Percentiles rank a stretch among this genome's conserved stretches.
These are phyloP conservation scores for Phaonia tiefii DNA, from an alignment of 2,888 invertebrate species.

Conservation along the genomic window DNA sequence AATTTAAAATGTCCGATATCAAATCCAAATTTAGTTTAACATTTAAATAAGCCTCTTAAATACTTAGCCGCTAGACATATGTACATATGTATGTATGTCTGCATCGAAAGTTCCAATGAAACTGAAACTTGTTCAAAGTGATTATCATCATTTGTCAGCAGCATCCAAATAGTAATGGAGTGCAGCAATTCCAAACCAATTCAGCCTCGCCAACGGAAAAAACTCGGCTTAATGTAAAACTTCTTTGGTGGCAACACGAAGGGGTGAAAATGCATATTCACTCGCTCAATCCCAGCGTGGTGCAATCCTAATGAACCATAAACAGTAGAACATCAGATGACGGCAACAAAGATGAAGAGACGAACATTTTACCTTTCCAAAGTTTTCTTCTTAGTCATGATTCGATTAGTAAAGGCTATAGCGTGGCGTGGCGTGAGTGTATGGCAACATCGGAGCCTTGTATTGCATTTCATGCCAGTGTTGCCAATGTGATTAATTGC, in stretches of 20 bases:
- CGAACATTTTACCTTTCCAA: too few species aligned
- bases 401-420: not conserved
- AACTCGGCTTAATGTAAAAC: slow-evolving; percentile 41
- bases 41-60: slow-evolving; percentile 63
- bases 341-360: not conserved
- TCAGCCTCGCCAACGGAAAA: slow-evolving; percentile 45
- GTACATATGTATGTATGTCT: not conserved
- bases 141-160: slow-evolving; percentile 63
- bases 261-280: slow-evolving; percentile 56
- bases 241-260: slow-evolving; percentile 20
- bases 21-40: slow-evolving; percentile 31
- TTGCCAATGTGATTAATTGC: slow-evolving; percentile 55
- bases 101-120: slow-evolving; percentile 4
- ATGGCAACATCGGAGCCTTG: not conserved
- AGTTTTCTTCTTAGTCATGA: not conserved
- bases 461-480: slow-evolving; percentile 25
- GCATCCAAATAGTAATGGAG: slow-evolving; percentile 18
- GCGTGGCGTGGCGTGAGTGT: not conserved
- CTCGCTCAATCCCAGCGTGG: slow-evolving; percentile 58
- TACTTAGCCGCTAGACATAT: slow-evolving; percentile 21
- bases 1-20: slow-evolving; percentile 42
- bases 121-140: slow-evolving; percentile 48
- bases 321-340: slow-evolving; percentile 36
- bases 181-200: slow-evolving; percentile 7
- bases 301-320: slow-evolving; percentile 60